Evolutionary conservation across 2,888 invertebrate species (phyloP), one percentile per base, ranked within the genome.

Genomic region (Meliscaeva auricollis): DNA sequence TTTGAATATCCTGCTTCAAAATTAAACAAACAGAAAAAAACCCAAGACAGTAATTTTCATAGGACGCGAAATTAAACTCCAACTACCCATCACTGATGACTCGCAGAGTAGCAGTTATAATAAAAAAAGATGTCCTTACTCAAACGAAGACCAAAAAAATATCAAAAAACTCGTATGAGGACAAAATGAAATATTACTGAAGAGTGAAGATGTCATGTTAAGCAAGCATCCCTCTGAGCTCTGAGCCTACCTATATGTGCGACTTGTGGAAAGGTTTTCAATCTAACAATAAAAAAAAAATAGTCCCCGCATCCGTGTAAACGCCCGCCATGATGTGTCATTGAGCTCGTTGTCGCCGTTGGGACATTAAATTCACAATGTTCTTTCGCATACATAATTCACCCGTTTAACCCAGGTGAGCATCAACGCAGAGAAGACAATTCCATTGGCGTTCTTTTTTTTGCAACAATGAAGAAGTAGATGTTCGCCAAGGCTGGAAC

Each of bases 321-420:
- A 15, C 35, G 46, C 46, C 46, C 73, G 56, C 44, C 82, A 32
- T 38, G 54, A 69, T 56, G 50, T 62, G 60, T 75, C 69, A 69
- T 62, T 30, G 75, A 5, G 56, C 20, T 64, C 50, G 46, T 66
- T 81, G 76, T 72, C 77, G 58, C 48, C 60, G 64, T 26, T 38
- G 69, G 81, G 76, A 81, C 77, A 70, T 73, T 80, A 85, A 85
- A 68, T 52, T 75, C 62, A 72, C 68, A 79, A 66, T 72, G 66
- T 62, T 68, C 77, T 72, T 54, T 60, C 46, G 77, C 74, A 81
- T 87, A 87, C 75, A 88, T 88, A 87, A 87, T 87, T 88, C 88
- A 87, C 87, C 83, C 78, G 75, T 83, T 83, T 83, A 87, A 83
- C 82, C 82, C 78, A 87, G 87, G 83, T 87, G 87, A 87, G 35